Base-by-base conservation (phyloP, 2,113 vertebrate genomes). In the Datnioides undecimradiatus region DNA sequence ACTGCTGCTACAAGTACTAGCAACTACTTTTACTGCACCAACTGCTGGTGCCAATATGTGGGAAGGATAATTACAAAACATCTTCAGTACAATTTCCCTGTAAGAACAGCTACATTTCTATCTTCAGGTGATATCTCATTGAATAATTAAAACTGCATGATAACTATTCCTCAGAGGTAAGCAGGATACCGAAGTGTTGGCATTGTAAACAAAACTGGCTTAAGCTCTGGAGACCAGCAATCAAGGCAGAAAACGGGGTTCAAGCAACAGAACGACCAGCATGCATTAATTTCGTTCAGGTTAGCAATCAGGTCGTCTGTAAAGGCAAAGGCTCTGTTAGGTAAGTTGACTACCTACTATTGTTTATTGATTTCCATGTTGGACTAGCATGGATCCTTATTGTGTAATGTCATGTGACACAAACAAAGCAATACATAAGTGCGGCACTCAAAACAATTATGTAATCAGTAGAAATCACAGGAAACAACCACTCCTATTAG, bases 161-260 rank as follows among this genome's bases (percentile, higher is more conserved):
- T 58, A 13, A 68, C 41, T 12, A 49, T 51, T 17, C 43, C 40
- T 8, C 19, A 25, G 12, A 33, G 17, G 16, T 9, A 31, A 13
- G 65, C 10, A 60, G 13, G 45, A 11, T 3, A 19, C 25, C 21
- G 33, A 51, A 19, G 29, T 41, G 64, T 52, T 51, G 52, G n/a
- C 51, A 16, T 34, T 66, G 23, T 58, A 40, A 48, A 46, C 38
- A 62, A 25, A 46, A 38, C 16, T 36, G 43, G 27, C 14, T 43
- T 8, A n/a, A 10, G 43, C n/a, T 63, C 40, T 63, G 48, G 46
- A 76, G 67, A 51, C 10, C 38, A 65, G 34, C 36, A 7, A 59
- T 12, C 40, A 31, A 43, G 3, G 45, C 31, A 55, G 51, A 52
- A 11, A 46, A 58, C 48, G 19, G 0, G 34, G 19, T 21, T 79